phyloP scores from a whole-genome alignment of 92 coral and sea anemone genomes.

The Porites cylindrica region DNA sequence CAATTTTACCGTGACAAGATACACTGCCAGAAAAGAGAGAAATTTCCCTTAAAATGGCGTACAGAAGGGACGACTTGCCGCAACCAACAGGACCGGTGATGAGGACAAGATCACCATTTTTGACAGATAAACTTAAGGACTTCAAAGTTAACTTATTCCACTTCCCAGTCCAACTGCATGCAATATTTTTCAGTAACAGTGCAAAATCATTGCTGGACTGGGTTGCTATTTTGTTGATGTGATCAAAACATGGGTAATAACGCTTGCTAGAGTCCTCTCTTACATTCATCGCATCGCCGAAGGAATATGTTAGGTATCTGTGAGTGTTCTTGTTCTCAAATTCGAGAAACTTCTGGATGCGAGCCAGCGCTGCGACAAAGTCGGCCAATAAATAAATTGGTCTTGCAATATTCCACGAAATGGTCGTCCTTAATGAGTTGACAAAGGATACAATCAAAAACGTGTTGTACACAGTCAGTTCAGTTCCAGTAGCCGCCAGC shows the following conservation, averaged over 20 bases:
- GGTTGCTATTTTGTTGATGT: neutral
- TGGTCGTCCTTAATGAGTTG: slow-evolving; percentile 39
- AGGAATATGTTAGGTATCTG: neutral
- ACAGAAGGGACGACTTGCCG: slow-evolving; percentile 63
- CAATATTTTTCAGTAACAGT: neutral
- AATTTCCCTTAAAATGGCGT: slow-evolving; percentile 58
- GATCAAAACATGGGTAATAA: neutral
- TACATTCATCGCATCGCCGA: neutral
- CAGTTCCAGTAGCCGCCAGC: slow-evolving; percentile 48
- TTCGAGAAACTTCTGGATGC: slow-evolving; percentile 65
- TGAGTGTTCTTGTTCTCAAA: neutral
- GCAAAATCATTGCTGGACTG: neutral
- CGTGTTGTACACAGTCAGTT: slow-evolving; percentile 59
- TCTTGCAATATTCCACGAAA: slow-evolving; percentile 60
- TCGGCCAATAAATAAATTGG: slow-evolving; percentile 62
- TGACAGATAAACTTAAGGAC: neutral
- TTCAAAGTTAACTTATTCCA: slow-evolving; percentile 7
- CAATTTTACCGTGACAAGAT: slow-evolving; percentile 35
- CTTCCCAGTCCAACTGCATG: slow-evolving; percentile 33
- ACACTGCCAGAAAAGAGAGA: slow-evolving; percentile 25
- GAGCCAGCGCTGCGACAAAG: slow-evolving; percentile 49
- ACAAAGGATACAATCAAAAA: slow-evolving; percentile 68
- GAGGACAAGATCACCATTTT: slow-evolving; percentile 29
- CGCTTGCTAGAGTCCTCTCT: neutral
- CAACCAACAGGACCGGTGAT: slow-evolving; percentile 61